These are phyloP conservation scores for Myotis brandtii DNA, from an alignment of 2,113 vertebrate species.

Conservation along the genomic window DNA sequence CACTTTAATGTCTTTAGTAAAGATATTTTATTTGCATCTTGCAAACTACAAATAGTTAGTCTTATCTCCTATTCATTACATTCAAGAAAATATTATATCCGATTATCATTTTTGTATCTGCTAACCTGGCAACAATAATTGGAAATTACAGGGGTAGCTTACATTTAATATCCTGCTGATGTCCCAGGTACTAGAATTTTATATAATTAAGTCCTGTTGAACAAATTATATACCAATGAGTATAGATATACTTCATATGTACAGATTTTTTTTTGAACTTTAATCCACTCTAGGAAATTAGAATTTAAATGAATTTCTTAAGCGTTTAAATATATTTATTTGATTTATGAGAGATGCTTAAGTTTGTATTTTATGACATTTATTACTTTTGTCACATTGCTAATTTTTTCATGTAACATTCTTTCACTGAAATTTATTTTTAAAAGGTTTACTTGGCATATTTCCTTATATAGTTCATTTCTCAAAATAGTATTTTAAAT, in stretches of 20 bases:
- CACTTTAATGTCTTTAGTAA: neutral
- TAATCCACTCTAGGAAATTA: neutral
- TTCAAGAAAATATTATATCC: neutral
- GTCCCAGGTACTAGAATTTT: neutral
- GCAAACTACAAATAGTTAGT: neutral
- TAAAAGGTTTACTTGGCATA: conserved; percentile 26
- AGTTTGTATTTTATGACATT: conserved; percentile 26
- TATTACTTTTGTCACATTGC: neutral
- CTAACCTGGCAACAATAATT: neutral
- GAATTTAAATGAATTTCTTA: neutral
- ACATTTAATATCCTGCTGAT: neutral
- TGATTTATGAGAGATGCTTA: neutral
- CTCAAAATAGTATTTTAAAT: conserved; percentile 35
- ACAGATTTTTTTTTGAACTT: conserved; percentile 14
- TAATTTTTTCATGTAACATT: neutral
- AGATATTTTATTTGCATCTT: neutral
- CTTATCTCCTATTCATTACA: neutral
- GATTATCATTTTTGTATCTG: neutral
- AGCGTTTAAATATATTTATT: neutral
- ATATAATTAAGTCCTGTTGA: neutral
- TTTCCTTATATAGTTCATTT: conserved; percentile 31
- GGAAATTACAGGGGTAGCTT: neutral
- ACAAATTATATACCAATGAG: neutral
- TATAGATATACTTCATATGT: neutral
- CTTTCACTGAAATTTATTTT: conserved; percentile 44